Conservation (phyloP, 2,113 vertebrate genomes). For the Brachyistius frenatus region DNA sequence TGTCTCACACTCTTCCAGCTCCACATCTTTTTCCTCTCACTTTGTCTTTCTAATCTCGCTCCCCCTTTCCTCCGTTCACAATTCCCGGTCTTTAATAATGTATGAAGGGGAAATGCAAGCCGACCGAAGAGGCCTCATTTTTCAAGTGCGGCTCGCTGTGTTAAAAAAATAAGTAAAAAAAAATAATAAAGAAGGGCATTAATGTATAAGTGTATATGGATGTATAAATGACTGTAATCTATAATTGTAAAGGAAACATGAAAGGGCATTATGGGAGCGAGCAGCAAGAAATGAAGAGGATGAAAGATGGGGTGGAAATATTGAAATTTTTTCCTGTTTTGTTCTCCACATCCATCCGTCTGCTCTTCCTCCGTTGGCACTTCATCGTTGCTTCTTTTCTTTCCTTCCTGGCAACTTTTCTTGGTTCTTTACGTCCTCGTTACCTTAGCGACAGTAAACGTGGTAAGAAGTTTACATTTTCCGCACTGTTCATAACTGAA, state of each 20-base stretch:
- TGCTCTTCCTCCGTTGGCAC: not conserved
- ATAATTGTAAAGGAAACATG: conserved; percentile 23
- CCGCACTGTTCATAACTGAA: too few relatives aligned
- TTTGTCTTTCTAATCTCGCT: conserved; percentile 47
- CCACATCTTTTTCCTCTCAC: not conserved
- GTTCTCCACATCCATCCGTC: not conserved
- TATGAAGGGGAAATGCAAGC: conserved; percentile 40
- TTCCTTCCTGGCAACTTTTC: not conserved
- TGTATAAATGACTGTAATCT: conserved; percentile 30
- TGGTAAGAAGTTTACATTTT: too few relatives aligned
- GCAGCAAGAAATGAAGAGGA: not conserved
- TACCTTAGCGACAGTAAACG: too few relatives aligned
- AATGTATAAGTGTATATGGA: conserved; percentile 25
- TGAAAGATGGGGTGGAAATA: not conserved
- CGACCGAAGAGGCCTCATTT: conserved; percentile 18
- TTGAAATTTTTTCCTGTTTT: too few relatives aligned
- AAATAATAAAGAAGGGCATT: not conserved
- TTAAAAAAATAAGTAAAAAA: conserved; percentile 3
- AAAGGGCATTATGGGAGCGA: conserved; percentile 8
- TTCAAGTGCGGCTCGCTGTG: conserved; percentile 27
- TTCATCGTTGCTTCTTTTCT: not conserved
- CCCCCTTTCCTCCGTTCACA: not conserved
- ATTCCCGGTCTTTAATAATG: conserved; percentile 50
- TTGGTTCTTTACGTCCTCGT: too few relatives aligned
- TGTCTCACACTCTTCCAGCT: not conserved